phyloP scores from a whole-genome alignment of 1,140 invertebrate species.

The Drosophila pruinosa region DNA sequence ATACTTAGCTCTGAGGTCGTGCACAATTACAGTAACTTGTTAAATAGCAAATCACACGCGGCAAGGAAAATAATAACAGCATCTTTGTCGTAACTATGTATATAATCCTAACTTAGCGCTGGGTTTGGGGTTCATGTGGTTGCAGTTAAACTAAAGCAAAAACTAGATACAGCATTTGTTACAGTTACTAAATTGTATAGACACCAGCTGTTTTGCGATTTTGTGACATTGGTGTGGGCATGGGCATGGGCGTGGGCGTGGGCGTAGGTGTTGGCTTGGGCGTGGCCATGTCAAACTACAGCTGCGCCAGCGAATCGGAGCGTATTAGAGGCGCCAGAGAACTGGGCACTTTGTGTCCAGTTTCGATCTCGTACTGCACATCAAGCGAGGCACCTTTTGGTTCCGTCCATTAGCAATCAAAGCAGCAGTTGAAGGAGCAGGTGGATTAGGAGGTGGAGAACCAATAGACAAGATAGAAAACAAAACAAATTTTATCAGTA shows the following conservation, averaged over 20 bases:
- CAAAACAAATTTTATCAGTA: conserved; percentile 20
- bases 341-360: conserved; percentile 88
- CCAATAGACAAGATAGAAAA: conserved; percentile 11
- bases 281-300: conserved; percentile 83
- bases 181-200: conserved; percentile 54
- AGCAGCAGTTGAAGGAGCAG: conserved; percentile 41
- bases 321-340: conserved; percentile 91
- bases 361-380: conserved; percentile 90
- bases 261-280: conserved; percentile 21
- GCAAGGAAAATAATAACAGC: conserved; percentile 47
- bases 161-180: conserved; percentile 76
- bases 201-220: conserved; percentile 42
- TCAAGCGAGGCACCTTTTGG: conserved; percentile 87
- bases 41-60: conserved; percentile 46
- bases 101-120: conserved; percentile 47
- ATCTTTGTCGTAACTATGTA: conserved; percentile 14
- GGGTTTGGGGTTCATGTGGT: conserved; percentile 9
- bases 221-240: conserved; percentile 16
- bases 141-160: conserved; percentile 58
- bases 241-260: conserved; percentile 18
- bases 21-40: conserved; percentile 29
- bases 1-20: conserved; percentile 48
- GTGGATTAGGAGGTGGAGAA: neutral
- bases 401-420: neutral
- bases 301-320: conserved; percentile 88